These are phyloP conservation scores for Agriopis marginaria DNA, from an alignment of 2,888 invertebrate genomes.

Conservation along the genomic window DNA sequence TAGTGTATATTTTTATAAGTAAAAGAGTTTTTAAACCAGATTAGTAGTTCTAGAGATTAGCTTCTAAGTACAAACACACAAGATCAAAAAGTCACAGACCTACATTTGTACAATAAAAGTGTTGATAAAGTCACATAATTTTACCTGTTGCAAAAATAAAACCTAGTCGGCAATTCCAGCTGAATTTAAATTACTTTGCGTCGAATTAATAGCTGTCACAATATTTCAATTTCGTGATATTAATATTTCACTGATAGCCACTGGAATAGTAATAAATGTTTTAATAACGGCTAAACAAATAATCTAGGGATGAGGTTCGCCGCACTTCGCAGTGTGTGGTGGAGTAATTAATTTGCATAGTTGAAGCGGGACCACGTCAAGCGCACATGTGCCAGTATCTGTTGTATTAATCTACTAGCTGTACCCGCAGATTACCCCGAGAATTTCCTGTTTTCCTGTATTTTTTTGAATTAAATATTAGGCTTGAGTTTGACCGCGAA, in stretches of 20 bases:
- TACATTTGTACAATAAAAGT: no score
- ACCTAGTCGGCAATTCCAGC: background rate
- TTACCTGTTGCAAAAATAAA: background rate
- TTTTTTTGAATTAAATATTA: background rate
- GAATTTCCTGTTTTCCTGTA: background rate
- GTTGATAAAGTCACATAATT: background rate
- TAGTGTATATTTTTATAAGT: no score
- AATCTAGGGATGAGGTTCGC: conserved; percentile 53
- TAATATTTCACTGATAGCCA: conserved; percentile 17
- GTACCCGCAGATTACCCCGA: background rate
- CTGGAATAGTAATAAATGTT: conserved; percentile 26
- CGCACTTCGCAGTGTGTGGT: conserved; percentile 55
- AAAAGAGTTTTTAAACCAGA: no score
- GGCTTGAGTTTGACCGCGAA: no score
- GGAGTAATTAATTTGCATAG: conserved; percentile 73
- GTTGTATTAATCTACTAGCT: conserved; percentile 10
- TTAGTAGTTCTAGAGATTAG: no score
- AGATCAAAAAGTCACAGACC: no score
- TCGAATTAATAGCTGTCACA: conserved; percentile 5
- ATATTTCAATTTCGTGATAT: conserved; percentile 14
- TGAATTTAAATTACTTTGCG: conserved; percentile 1
- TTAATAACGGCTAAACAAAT: conserved; percentile 35
- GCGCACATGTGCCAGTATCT: conserved; percentile 42
- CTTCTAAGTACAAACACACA: no score
- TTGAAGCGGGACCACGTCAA: conserved; percentile 59